Conservation (phyloP, 2,113 vertebrate genomes). For the Amblyornis subalaris region DNA sequence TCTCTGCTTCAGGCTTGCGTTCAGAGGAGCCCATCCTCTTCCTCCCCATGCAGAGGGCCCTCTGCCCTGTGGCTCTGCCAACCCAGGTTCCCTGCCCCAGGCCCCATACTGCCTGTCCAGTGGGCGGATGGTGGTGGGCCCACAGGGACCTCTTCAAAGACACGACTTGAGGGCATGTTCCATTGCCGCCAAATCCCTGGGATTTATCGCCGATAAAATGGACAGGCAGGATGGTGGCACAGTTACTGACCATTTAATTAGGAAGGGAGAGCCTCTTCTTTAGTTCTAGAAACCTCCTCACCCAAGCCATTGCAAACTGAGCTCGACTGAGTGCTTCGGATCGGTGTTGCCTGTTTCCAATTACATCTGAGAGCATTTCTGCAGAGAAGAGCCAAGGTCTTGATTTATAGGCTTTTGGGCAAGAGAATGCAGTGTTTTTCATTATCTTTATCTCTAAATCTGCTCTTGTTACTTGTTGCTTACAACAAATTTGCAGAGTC, state of each 20-base stretch:
- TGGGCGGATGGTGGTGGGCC: fast-evolving
- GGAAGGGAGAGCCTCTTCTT: neutral
- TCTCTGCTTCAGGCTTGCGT: fast-evolving
- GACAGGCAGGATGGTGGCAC: neutral
- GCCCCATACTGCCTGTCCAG: fast-evolving
- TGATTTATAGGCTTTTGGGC: slow-evolving; percentile 57
- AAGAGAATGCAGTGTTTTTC: slow-evolving; percentile 39
- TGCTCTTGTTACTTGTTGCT: slow-evolving; percentile 39
- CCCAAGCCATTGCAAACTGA: neutral
- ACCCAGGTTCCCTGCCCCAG: neutral
- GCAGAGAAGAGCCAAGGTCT: slow-evolving; percentile 31
- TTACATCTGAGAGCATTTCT: neutral
- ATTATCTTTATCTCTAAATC: slow-evolving; percentile 55
- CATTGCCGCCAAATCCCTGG: neutral
- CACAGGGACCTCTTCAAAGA: neutral
- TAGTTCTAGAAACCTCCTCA: neutral
- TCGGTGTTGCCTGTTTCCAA: slow-evolving; percentile 10
- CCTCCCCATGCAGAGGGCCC: fast-evolving
- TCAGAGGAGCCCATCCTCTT: neutral
- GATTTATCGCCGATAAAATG: neutral
- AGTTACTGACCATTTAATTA: neutral
- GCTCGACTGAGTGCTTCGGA: neutral
- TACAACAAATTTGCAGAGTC: slow-evolving; percentile 3
- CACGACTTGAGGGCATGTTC: fast-evolving
- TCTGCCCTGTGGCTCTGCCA: neutral